phyloP scores from a whole-genome alignment of 2,113 vertebrate genomes.

The Aphyosemion australe region DNA sequence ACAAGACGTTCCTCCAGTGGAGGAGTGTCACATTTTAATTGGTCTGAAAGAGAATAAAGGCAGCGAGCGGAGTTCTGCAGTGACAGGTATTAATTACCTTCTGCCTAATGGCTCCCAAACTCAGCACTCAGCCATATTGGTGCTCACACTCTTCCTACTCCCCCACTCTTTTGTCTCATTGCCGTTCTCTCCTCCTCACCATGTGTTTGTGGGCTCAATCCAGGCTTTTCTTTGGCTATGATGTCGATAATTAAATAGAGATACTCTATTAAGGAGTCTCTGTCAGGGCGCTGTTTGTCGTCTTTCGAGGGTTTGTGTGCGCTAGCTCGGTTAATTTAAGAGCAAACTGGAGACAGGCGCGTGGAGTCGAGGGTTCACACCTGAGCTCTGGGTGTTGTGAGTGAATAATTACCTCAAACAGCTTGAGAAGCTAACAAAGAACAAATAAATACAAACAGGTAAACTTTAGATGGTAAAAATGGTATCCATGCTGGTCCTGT shows the following conservation, averaged over 20 bases:
- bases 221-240: slow-evolving; percentile 36
- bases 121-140: slow-evolving; percentile 67
- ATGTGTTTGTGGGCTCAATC: slow-evolving; percentile 54
- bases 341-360: not conserved
- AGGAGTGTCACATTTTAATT: slow-evolving; percentile 79
- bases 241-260: slow-evolving; percentile 42
- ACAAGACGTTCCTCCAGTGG: slow-evolving; percentile 64
- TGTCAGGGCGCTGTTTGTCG: not conserved
- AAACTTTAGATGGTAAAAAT: not conserved
- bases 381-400: not conserved
- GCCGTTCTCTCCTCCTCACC: slow-evolving; percentile 51
- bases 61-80: slow-evolving; percentile 54
- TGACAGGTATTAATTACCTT: slow-evolving; percentile 78
- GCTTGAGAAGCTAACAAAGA: not conserved
- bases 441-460: not conserved
- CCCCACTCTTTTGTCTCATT: slow-evolving; percentile 44
- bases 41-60: slow-evolving; percentile 71
- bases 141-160: slow-evolving; percentile 62
- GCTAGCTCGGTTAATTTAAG: not conserved
- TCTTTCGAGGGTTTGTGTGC: not conserved
- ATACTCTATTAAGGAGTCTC: slow-evolving; percentile 14
- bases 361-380: not conserved
- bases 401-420: not conserved
- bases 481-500: no score
- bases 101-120: slow-evolving; percentile 70